Evolutionary conservation across 2,113 vertebrate genomes (phyloP).

Genomic region (Erpornis zantholeuca): DNA sequence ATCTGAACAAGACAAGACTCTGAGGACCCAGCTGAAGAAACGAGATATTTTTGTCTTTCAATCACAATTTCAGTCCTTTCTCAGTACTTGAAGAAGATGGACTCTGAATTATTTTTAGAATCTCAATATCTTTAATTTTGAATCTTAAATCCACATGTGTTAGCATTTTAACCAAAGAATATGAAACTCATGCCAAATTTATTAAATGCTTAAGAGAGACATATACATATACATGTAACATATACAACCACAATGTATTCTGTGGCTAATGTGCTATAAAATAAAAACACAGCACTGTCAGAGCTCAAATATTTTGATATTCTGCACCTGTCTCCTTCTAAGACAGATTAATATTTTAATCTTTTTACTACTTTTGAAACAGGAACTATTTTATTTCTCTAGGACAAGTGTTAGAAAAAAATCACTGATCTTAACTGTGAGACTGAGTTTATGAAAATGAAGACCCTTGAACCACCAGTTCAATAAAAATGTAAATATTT

Average conservation of each 20-base stretch:
- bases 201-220: not conserved
- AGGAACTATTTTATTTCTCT: not conserved
- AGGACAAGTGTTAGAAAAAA: not conserved
- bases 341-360: not conserved
- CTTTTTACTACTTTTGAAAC: not conserved
- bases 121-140: not conserved
- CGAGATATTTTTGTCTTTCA: not conserved
- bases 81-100: not conserved
- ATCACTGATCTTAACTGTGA: not conserved
- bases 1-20: not conserved
- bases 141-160: fast-evolving
- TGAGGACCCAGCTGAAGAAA: not conserved
- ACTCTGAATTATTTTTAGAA: not conserved
- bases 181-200: not conserved
- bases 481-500: not conserved
- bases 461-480: not conserved
- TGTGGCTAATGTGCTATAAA: not conserved
- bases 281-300: not conserved
- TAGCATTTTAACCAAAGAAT: conserved; percentile 22
- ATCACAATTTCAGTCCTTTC: not conserved
- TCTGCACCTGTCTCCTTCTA: not conserved
- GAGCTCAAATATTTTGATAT: not conserved
- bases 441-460: not conserved
- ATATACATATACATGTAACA: too few relatives aligned
- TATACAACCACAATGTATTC: not conserved